Evolutionary conservation across 2,113 vertebrate species (phyloP).

Genomic region (Aythya baeri): DNA sequence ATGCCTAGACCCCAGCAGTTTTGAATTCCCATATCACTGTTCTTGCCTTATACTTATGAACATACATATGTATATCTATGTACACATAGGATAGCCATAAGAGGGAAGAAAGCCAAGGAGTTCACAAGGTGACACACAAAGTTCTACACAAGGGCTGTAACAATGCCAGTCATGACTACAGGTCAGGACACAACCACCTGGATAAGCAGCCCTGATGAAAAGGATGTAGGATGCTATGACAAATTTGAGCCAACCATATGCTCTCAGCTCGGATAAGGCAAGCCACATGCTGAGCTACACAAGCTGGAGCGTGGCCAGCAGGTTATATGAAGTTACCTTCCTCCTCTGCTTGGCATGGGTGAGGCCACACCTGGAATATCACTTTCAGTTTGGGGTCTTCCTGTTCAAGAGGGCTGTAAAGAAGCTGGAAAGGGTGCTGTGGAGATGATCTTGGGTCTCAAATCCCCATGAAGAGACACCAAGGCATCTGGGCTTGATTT

Average conservation of each 20-base stretch:
- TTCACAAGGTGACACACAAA: rapidly evolving
- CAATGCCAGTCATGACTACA: background rate
- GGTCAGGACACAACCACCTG: rapidly evolving
- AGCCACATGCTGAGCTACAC: background rate
- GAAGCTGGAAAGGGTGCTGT: background rate
- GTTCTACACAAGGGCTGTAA: background rate
- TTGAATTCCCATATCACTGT: background rate
- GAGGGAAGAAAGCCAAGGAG: background rate
- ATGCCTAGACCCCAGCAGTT: background rate
- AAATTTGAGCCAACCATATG: background rate
- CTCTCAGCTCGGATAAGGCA: background rate
- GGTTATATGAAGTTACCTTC: background rate
- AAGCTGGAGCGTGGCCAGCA: background rate
- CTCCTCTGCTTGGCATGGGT: background rate
- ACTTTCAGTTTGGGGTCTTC: background rate
- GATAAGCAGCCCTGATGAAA: background rate
- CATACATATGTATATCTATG: background rate
- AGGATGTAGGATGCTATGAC: background rate
- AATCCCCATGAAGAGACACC: background rate
- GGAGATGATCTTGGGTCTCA: background rate
- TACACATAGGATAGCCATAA: background rate
- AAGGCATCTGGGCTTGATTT: background rate
- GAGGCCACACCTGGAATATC: background rate
- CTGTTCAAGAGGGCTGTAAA: background rate
- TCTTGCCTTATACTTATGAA: background rate